Percentiles rank a stretch among this genome's conserved stretches.
Conservation (phyloP, 1,140 invertebrate species). For the Neotoxoptera formosana region DNA sequence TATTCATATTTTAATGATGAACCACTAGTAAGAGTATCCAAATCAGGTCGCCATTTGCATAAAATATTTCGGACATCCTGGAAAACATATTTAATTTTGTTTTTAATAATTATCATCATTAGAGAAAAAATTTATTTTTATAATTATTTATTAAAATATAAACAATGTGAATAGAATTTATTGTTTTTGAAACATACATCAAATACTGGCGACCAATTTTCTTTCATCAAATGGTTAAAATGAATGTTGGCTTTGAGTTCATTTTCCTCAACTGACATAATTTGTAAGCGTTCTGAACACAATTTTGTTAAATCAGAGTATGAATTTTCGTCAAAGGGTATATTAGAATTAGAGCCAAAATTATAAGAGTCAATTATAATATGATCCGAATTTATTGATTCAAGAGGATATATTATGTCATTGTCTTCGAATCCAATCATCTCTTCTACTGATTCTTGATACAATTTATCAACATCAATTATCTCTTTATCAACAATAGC, state of each 20-base stretch:
- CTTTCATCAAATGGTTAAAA: neutral
- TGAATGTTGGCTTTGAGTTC: neutral
- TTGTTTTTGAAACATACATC: neutral
- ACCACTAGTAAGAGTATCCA: neutral
- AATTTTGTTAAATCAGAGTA: neutral
- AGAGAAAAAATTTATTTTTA: neutral
- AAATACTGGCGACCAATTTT: conserved; percentile 4
- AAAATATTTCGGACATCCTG: conserved; percentile 25
- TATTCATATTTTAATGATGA: neutral
- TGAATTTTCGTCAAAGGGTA: neutral
- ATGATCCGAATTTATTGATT: neutral
- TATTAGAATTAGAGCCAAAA: neutral
- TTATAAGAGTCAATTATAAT: too few species aligned
- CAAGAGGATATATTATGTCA: neutral
- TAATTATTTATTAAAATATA: neutral
- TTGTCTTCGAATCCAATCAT: neutral
- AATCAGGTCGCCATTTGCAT: conserved; percentile 15
- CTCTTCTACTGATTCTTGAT: neutral
- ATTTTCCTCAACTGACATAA: neutral
- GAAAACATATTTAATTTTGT: neutral
- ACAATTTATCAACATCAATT: neutral
- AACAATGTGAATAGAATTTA: neutral
- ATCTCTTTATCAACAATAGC: too few species aligned
- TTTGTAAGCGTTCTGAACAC: neutral
- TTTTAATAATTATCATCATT: neutral